Evolutionary conservation across 2,113 vertebrate species (phyloP).

Genomic region (Pteronura brasiliensis): DNA sequence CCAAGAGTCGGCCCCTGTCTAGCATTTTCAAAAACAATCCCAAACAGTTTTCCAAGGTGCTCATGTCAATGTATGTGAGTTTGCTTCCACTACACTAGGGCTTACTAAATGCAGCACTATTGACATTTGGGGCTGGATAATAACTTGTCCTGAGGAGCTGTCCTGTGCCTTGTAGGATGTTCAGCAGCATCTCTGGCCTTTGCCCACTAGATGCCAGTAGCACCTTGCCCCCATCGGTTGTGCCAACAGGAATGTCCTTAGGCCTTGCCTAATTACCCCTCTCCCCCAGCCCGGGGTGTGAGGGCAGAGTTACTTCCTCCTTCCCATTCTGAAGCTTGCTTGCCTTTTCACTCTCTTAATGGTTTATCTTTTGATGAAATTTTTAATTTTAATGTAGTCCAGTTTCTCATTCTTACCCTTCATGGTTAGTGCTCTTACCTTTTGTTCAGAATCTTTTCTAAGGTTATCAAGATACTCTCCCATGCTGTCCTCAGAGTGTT

Average conservation of each 20-base stretch:
- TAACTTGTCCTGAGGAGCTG: neutral
- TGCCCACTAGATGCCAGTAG: neutral
- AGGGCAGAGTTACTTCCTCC: too few relatives aligned
- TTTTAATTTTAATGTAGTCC: neutral
- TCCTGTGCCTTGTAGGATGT: neutral
- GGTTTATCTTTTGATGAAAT: neutral
- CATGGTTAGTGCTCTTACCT: neutral
- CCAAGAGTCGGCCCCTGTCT: neutral
- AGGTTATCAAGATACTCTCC: neutral
- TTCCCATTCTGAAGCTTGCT: neutral
- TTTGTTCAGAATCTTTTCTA: neutral
- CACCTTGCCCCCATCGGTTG: neutral
- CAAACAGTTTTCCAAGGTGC: too few relatives aligned
- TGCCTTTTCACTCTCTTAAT: neutral
- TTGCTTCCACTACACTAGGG: neutral
- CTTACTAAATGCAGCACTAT: accelerated
- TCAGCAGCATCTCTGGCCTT: neutral
- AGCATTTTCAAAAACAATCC: neutral
- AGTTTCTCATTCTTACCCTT: neutral
- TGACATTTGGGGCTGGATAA: neutral
- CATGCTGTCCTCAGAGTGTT: neutral
- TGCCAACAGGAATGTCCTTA: neutral
- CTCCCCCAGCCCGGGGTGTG: accelerated
- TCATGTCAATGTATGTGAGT: neutral
- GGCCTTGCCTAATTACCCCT: neutral